phyloP scores from a whole-genome alignment of 2,888 invertebrate genomes.

The Priocnemis perturbator region DNA sequence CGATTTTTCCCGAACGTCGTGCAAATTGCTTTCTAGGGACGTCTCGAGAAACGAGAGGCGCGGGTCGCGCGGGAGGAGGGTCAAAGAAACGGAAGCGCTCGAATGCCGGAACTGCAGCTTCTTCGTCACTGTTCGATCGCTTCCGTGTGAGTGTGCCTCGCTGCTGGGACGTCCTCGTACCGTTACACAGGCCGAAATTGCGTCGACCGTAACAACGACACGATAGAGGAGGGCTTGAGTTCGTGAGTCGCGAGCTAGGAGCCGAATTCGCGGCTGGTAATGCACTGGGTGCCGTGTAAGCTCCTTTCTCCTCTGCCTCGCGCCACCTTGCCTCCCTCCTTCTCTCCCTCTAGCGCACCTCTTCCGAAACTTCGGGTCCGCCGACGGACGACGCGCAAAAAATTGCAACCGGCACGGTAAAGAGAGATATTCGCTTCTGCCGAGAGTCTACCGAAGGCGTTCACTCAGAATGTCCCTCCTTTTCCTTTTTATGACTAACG shows the following conservation, averaged over 20 bases:
- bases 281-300: background rate
- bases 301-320: background rate
- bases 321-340: background rate
- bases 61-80: conserved; percentile 12
- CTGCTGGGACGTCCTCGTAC: background rate
- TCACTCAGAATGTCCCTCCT: too few species aligned
- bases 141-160: background rate
- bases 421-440: too few species aligned
- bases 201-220: conserved; percentile 6
- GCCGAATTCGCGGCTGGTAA: conserved; percentile 1
- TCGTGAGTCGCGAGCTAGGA: background rate
- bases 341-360: too few species aligned
- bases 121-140: conserved; percentile 9
- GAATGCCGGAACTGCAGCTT: conserved; percentile 4
- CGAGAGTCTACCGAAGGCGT: too few species aligned
- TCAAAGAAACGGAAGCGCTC: too few species aligned
- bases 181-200: background rate
- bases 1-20: conserved; percentile 20
- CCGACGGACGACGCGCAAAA: too few species aligned
- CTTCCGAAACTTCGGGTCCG: too few species aligned
- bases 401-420: too few species aligned
- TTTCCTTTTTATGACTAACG: too few species aligned
- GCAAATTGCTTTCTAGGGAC: conserved; percentile 9
- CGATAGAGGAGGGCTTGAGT: background rate
- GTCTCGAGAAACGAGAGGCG: conserved; percentile 9